Base-by-base conservation (phyloP, 2,797 vertebrate species). In the Enteromius afrohamiltoni region DNA sequence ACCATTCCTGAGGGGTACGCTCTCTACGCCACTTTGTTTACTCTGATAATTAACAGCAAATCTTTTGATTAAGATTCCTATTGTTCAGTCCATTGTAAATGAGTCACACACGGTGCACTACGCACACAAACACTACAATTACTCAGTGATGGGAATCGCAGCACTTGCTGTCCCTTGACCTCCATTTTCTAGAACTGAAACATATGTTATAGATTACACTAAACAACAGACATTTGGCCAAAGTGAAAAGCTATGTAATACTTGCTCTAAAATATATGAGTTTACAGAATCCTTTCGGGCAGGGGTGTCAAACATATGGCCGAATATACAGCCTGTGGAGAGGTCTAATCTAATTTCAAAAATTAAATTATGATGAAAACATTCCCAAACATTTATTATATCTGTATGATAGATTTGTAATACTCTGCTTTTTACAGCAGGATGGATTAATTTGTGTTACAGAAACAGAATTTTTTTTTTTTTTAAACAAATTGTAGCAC, bases 21-120 rank as follows among this genome's bases (percentile, higher is more conserved):
- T 87, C 91, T 90, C 88, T 84, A 77, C 47, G 88, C 89, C 89
- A 81, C 83, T 94, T 83, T 93, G 92, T 94, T 94, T 93, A 89
- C 90, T 88, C 93, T 91, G 84, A 86, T 93, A 92, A 94, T 95
- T 94, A 93, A 89, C 78, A 86, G 69, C 88, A 88, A 89, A 87
- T 88, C 90, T 91, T 90, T 87, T 91, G 91, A 94, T 94, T 92
- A 92, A 89, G 74, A 86, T 81, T 84, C 86, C 90, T 91, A 92
- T 94, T 91, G 85, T 91, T 92, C 89, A 89, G 87, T 85, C 87
- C 86, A 71, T 64, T 77, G 60, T 78, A 65, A 71, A 70, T 13
- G 47, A 83, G 31, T 67, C 64, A 65, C 40, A 49, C 11, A 26
- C 11, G 19, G 69, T 49, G 37, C 49, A 26, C 31, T 60, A 17